Base-by-base conservation (phyloP, 2,888 invertebrate genomes). In the Callosobruchus maculatus region DNA sequence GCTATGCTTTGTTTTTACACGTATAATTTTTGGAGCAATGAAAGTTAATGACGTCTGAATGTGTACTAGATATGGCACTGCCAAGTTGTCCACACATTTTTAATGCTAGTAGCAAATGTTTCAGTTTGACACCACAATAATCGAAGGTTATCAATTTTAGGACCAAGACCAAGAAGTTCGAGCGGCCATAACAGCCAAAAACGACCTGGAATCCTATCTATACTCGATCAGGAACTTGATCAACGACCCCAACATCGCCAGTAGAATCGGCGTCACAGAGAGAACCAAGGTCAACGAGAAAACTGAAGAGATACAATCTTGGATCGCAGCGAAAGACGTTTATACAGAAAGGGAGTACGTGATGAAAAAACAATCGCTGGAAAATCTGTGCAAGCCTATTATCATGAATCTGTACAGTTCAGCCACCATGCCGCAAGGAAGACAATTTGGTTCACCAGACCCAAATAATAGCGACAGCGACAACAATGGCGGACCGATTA, bases 321-420 rank as follows among this genome's bases (percentile, higher is more conserved):
- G 94, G 95, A 85, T 95, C 73, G 92, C 92, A 82, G 82, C 84
- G 68, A 87, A 88, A 84, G 88, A 87, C 0, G 85, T 89, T 80
- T 92, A 90, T 20, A 91, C 90, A 67, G 90, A 90, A 84, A 91
- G 90, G 71, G 91, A 91, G 81, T 91, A 89, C 79, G 90, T 90
- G 71, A 88, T 90, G 79, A 90, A 89, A 79, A 83, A 91, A 81
- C 88, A 90, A 80, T 91, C 92, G 72, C 73, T 92, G 26, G 91
- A 92, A 83, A 85, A 88, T 22, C 85, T 88, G 2, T 91, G 91
- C 82, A 90, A 84, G 84, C 92, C 89, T 0, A 81, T 90, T 75
- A 88, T 90, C 86, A 87, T 91, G 76, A 80, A 82, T 26, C 75
- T 85, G 20, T 85, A 83, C 75, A 73, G 72, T n/a, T 73, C 80